phyloP scores from a whole-genome alignment of 1,140 invertebrate genomes.

The Drosophila pseudoananassae region DNA sequence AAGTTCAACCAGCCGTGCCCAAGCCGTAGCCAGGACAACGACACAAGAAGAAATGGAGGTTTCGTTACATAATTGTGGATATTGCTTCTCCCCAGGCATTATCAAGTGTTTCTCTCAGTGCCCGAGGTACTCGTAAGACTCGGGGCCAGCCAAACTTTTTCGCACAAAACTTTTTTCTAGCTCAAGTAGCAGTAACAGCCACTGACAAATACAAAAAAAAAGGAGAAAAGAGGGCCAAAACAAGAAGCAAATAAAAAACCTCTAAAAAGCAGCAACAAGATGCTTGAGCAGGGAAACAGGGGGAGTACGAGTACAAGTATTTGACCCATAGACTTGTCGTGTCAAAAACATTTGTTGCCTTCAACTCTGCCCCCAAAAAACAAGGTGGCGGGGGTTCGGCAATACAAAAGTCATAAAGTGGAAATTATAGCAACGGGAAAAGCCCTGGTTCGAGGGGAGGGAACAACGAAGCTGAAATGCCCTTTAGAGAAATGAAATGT shows the following conservation, averaged over 20 bases:
- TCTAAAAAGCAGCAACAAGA: conserved; percentile 17
- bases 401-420: conserved; percentile 60
- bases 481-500: conserved; percentile 52
- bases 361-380: conserved; percentile 53
- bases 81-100: background rate
- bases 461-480: conserved; percentile 30
- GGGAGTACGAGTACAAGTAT: conserved; percentile 36
- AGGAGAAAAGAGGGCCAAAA: conserved; percentile 11
- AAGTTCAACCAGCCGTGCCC: conserved; percentile 70
- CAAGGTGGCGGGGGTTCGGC: conserved; percentile 14
- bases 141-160: conserved; percentile 52
- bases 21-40: conserved; percentile 22
- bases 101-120: background rate
- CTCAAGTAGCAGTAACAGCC: conserved; percentile 47
- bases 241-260: conserved; percentile 28
- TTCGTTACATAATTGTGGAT: background rate
- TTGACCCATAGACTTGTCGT: conserved; percentile 77
- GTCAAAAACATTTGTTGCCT: conserved; percentile 78
- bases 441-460: background rate
- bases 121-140: conserved; percentile 34
- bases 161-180: conserved; percentile 61
- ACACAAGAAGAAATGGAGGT: background rate
- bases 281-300: conserved; percentile 1
- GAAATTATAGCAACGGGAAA: conserved; percentile 43
- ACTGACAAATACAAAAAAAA: conserved; percentile 31